Evolutionary conservation across 2,888 invertebrate genomes (phyloP).

Genomic region (Diplolepis rosae): DNA sequence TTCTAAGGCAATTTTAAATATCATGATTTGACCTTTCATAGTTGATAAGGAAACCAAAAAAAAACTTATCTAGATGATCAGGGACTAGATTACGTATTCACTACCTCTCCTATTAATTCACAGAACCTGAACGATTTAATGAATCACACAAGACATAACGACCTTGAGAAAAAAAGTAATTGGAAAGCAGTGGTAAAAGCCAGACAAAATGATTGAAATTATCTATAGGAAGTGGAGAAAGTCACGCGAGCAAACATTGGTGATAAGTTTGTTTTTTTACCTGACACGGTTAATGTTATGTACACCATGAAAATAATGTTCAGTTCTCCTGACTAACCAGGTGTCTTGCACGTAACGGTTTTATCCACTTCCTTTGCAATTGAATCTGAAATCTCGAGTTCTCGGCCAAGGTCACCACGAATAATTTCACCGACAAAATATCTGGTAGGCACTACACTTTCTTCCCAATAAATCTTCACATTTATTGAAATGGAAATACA

Average conservation of each 20-base stretch:
- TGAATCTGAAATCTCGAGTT: background rate
- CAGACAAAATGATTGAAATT: background rate
- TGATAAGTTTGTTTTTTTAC: conserved; percentile 15
- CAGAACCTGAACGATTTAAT: background rate
- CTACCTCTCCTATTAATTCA: too few relatives aligned
- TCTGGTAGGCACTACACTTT: background rate
- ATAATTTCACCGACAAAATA: background rate
- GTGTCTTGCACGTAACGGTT: background rate
- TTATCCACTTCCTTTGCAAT: background rate
- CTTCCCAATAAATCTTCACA: background rate
- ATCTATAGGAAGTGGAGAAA: background rate
- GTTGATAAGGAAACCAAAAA: too few relatives aligned
- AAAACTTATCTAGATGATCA: too few relatives aligned
- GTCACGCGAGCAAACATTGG: conserved; percentile 1
- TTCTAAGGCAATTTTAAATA: too few relatives aligned
- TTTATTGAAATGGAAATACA: background rate
- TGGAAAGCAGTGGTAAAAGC: background rate
- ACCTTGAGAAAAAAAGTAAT: conserved; percentile 5
- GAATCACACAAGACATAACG: background rate
- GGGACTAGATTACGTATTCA: too few relatives aligned
- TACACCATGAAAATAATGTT: background rate
- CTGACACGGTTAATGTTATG: background rate
- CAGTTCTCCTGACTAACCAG: background rate
- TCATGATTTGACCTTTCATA: too few relatives aligned
- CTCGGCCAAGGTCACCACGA: conserved; percentile 6